Conservation (phyloP, 2,888 invertebrate species). For the Copidosoma aretas region DNA sequence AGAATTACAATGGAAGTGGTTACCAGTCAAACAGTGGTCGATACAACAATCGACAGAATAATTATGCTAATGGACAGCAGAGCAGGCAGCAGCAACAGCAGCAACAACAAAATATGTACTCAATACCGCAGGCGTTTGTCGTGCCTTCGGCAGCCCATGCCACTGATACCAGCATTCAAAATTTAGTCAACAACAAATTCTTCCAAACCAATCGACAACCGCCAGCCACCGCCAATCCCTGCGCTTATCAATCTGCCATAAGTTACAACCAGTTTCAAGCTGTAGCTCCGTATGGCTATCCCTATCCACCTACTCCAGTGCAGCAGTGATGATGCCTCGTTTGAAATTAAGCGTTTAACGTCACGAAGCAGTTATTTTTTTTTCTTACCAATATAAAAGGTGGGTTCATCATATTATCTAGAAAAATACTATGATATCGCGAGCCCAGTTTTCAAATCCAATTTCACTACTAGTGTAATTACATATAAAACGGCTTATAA, state of each 20-base stretch:
- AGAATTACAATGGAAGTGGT: constrained; percentile 45
- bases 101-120: constrained; percentile 60
- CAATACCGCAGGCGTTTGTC: constrained; percentile 64
- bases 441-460: too few species aligned
- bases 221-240: constrained; percentile 66
- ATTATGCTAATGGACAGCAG: constrained; percentile 58
- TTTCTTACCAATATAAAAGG: constrained; percentile 27
- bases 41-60: constrained; percentile 48
- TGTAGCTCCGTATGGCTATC: constrained; percentile 71
- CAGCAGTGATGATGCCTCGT: constrained; percentile 72
- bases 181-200: constrained; percentile 72
- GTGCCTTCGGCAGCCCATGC: constrained; percentile 61
- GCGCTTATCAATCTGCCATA: constrained; percentile 68
- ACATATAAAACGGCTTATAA: too few species aligned
- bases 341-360: constrained; percentile 8
- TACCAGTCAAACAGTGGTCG: constrained; percentile 53
- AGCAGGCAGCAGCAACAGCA: constrained; percentile 66
- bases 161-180: constrained; percentile 65
- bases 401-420: constrained; percentile 31
- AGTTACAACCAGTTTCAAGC: constrained; percentile 75
- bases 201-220: constrained; percentile 72
- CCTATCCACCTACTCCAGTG: constrained; percentile 72
- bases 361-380: constrained; percentile 23
- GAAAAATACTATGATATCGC: too few species aligned
- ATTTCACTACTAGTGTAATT: too few species aligned